Evolutionary conservation across 2,888 invertebrate genomes (phyloP).

Genomic region (Drosophila falleni): DNA sequence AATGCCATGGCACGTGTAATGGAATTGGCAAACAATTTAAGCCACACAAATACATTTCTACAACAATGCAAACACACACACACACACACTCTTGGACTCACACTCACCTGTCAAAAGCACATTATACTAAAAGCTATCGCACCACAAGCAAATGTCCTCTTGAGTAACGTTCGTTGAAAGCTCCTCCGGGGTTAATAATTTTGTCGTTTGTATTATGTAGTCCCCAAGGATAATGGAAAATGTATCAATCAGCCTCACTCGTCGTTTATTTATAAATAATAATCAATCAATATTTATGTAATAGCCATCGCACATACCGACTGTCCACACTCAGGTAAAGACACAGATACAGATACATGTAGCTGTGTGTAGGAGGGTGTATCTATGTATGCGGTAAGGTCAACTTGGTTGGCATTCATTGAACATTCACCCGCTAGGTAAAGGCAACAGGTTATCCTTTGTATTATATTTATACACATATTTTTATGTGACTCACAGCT

Average conservation of each 20-base stretch:
- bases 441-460: slow-evolving; percentile 58
- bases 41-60: slow-evolving; percentile 17
- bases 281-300: slow-evolving; percentile 65
- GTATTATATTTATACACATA: slow-evolving; percentile 9
- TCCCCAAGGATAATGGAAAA: slow-evolving; percentile 52
- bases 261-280: slow-evolving; percentile 57
- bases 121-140: slow-evolving; percentile 48
- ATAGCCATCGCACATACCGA: slow-evolving; percentile 4
- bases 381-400: slow-evolving; percentile 14
- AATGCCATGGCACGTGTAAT: slow-evolving; percentile 42
- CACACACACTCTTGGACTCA: neutral
- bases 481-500: slow-evolving; percentile 37
- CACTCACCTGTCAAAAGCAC: slow-evolving; percentile 51
- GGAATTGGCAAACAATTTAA: slow-evolving; percentile 48
- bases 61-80: slow-evolving; percentile 23
- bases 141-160: slow-evolving; percentile 18
- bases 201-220: slow-evolving; percentile 48
- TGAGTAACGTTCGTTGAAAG: slow-evolving; percentile 18
- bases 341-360: neutral
- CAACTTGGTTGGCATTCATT: slow-evolving; percentile 9
- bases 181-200: slow-evolving; percentile 44
- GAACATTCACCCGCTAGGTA: slow-evolving; percentile 27
- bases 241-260: slow-evolving; percentile 56
- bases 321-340: neutral
- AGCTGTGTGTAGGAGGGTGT: neutral